Conservation (phyloP, 2,113 vertebrate genomes). For the Chaetorhynchus papuensis region DNA sequence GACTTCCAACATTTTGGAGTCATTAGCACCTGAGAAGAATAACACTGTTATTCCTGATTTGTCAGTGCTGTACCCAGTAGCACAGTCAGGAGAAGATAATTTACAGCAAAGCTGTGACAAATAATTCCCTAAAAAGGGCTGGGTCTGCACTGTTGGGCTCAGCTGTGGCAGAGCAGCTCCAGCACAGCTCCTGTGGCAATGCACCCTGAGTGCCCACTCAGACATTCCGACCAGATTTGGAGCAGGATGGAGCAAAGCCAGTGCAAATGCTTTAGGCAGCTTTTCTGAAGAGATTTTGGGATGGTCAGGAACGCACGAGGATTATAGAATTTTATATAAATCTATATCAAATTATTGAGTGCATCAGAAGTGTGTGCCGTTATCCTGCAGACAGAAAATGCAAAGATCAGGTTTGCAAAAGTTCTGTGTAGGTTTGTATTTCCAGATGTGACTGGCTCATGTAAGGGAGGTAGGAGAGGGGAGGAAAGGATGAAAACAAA, state of each 20-base stretch:
- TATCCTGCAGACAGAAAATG: neutral
- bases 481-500: neutral
- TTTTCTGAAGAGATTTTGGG: neutral
- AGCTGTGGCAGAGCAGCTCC: neutral
- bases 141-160: neutral
- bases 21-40: constrained; percentile 17
- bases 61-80: neutral
- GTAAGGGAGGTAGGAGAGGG: neutral
- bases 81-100: neutral
- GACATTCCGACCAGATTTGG: neutral
- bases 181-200: neutral
- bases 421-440: neutral
- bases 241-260: neutral
- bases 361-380: neutral
- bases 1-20: neutral
- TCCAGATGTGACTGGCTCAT: neutral
- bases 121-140: no score
- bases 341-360: neutral
- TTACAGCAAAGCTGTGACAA: neutral
- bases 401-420: neutral
- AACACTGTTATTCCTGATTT: neutral
- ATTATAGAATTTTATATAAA: neutral
- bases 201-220: neutral
- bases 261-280: neutral
- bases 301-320: neutral